These are phyloP conservation scores for Volucella inanis DNA, from an alignment of 2,888 invertebrate genomes.

Conservation along the genomic window DNA sequence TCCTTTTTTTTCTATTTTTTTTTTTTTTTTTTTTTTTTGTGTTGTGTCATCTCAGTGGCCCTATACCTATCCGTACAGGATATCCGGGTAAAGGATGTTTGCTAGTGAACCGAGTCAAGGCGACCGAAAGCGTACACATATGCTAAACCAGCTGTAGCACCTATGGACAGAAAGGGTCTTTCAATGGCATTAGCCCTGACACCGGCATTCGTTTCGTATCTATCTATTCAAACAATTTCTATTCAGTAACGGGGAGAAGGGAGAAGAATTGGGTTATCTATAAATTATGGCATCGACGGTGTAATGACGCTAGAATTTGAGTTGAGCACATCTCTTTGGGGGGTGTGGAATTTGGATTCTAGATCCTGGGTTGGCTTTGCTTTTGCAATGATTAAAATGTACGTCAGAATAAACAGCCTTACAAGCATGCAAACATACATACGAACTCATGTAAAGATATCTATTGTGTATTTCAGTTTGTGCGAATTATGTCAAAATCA, in stretches of 20 bases:
- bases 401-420: background rate
- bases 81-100: constrained; percentile 55
- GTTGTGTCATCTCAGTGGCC: constrained; percentile 61
- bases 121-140: constrained; percentile 41
- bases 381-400: constrained; percentile 63
- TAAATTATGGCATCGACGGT: constrained; percentile 65
- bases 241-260: constrained; percentile 27
- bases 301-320: constrained; percentile 56
- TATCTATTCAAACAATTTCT: constrained; percentile 46
- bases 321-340: constrained; percentile 34
- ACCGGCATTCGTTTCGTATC: constrained; percentile 6
- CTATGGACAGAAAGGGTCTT: constrained; percentile 43
- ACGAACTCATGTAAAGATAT: too few species aligned
- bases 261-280: constrained; percentile 60
- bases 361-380: constrained; percentile 27
- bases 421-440: background rate
- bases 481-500: constrained; percentile 65
- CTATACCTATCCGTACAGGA: constrained; percentile 25
- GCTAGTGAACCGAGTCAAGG: constrained; percentile 14
- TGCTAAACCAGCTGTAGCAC: constrained; percentile 63
- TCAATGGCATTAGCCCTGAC: constrained; percentile 15
- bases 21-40: constrained; percentile 5
- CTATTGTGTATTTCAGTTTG: constrained; percentile 1
- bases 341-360: constrained; percentile 31
- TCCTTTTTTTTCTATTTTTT: constrained; percentile 43